phyloP scores from a whole-genome alignment of 1,140 invertebrate species.

The Phocides pigmalion region DNA sequence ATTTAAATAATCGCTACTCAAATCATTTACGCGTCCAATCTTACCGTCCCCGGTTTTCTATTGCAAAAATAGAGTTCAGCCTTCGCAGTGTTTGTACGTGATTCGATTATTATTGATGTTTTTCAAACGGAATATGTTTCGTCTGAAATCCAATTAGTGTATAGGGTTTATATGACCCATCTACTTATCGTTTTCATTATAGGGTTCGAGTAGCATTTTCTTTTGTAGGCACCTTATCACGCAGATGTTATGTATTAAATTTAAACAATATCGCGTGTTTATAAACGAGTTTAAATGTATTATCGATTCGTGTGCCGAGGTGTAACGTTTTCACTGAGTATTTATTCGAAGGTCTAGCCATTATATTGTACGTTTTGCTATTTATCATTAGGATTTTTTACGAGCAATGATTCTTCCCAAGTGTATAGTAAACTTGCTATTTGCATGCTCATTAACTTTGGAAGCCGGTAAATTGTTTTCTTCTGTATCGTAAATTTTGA shows the following conservation, averaged over 20 bases:
- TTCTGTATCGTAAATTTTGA: too few relatives aligned
- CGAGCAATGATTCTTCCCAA: too few relatives aligned
- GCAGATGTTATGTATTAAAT: slow-evolving; percentile 35
- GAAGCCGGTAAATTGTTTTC: too few relatives aligned
- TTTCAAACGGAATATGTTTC: not conserved
- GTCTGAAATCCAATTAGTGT: slow-evolving; percentile 21
- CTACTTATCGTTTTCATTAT: slow-evolving; percentile 25
- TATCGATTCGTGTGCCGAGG: slow-evolving; percentile 44
- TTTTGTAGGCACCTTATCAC: slow-evolving; percentile 32
- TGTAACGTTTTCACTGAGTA: slow-evolving; percentile 36
- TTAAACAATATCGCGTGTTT: slow-evolving; percentile 47
- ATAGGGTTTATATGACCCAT: slow-evolving; percentile 19
- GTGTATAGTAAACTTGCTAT: too few relatives aligned
- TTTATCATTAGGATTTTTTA: not conserved
- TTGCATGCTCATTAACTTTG: too few relatives aligned
- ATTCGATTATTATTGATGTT: slow-evolving; percentile 3
- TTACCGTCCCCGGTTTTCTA: slow-evolving; percentile 52
- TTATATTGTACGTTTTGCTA: slow-evolving; percentile 2
- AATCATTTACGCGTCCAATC: slow-evolving; percentile 56
- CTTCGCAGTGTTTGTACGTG: slow-evolving; percentile 31
- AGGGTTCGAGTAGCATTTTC: slow-evolving; percentile 21
- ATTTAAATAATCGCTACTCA: slow-evolving; percentile 50
- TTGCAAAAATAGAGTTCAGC: slow-evolving; percentile 38
- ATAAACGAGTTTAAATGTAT: slow-evolving; percentile 41
- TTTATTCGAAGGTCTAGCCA: slow-evolving; percentile 25